These are phyloP conservation scores for Poecilobothrus nobilitatus DNA, from an alignment of 2,888 invertebrate species.

Conservation along the genomic window DNA sequence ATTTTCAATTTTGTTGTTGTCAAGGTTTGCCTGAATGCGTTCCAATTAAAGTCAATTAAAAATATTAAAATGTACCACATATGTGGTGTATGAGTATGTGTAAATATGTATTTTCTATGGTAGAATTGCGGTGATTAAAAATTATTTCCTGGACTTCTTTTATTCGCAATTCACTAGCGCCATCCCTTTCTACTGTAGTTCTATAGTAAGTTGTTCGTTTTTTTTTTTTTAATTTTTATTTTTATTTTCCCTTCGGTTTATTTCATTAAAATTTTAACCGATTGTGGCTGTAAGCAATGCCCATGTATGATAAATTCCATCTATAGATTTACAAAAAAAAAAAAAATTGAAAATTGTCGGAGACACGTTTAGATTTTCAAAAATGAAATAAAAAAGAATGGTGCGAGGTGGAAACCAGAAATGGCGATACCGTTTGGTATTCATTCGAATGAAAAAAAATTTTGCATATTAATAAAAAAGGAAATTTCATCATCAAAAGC, in stretches of 20 bases:
- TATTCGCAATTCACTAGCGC: too few relatives aligned
- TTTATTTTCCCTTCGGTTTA: neutral
- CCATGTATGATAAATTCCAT: too few relatives aligned
- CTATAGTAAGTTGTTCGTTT: neutral
- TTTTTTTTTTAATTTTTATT: neutral
- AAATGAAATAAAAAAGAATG: neutral
- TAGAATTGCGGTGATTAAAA: neutral
- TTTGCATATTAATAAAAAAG: neutral
- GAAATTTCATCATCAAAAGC: neutral
- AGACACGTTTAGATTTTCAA: neutral
- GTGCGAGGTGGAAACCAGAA: too few relatives aligned
- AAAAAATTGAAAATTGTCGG: too few relatives aligned
- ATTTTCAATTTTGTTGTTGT: neutral
- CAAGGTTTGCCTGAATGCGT: neutral
- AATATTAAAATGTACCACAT: neutral
- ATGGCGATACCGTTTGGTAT: neutral
- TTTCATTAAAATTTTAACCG: neutral
- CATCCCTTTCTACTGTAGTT: too few relatives aligned
- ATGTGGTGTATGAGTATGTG: neutral
- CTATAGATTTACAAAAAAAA: too few relatives aligned
- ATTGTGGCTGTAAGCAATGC: neutral
- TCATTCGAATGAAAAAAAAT: neutral
- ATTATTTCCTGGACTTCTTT: neutral
- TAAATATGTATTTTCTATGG: neutral
- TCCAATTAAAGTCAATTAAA: slow-evolving; percentile 1